Base-by-base conservation (phyloP, 2,113 vertebrate species). In the Phalacrocorax brasilianus region DNA sequence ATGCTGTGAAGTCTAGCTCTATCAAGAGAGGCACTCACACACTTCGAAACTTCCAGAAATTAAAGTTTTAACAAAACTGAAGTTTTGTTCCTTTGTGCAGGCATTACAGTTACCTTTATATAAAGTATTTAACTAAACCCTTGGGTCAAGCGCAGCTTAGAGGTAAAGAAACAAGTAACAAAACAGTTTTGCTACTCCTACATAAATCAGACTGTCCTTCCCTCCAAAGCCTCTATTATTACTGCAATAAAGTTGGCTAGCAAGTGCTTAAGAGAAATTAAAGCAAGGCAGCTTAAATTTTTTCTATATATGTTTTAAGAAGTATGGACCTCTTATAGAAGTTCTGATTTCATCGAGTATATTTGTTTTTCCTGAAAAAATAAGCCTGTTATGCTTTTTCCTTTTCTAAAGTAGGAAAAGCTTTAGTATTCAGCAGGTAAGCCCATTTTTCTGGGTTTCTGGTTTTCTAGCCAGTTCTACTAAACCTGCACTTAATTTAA, bases 311-410 rank as follows among this genome's bases (percentile, higher is more conserved):
- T 53, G 3, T 33, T 28, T 35, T 66, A 30, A 71, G 15, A 12
- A 59, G 1, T 44, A 59, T 2, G 3, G 12, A 49, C 3, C 30
- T 20, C 17, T 20, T 11, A 18, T 1, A 24, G 6, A 56, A 24
- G 2, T 21, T 83, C 11, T 82, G 13, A 35, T 63, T 58, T 49
- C 24, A 13, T 14, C 17, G 52, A 11, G 10, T 14, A 2, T 11
- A 38, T 23, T 61, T 84, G 3, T 9, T 62, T 75, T 24, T 9
- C 16, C 9, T 16, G 6, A 23, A n/a, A 52, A 45, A 67, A 58
- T 1, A 28, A 45, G 2, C 18, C 44, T 5, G 1, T 16, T 62
- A 20, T 18, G 3, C 2, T n/a, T 72, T 80, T 45, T 18, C 4
- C 27, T 23, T 33, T 21, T 33, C 50, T 10, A 2, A 33, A 45